A percentile compares a stretch with the other conserved stretches of the same genome.
These are phyloP conservation scores for Callorhinus ursinus DNA, from an alignment of 2,113 vertebrate genomes.

Conservation along the genomic window DNA sequence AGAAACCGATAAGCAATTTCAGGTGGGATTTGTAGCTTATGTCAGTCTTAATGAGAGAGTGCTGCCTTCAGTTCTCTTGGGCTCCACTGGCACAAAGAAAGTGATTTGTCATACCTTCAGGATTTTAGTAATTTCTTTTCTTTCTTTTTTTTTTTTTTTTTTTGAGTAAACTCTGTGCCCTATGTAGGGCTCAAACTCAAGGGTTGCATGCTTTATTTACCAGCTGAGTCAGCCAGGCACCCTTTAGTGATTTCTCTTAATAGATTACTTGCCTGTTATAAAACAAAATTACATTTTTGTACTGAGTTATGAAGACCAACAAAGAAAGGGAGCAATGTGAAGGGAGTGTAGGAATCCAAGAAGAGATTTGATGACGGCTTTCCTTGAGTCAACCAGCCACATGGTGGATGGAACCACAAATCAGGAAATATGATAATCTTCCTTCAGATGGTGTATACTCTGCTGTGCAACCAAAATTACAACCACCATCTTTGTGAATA, in stretches of 20 bases:
- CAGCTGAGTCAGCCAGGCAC: background rate
- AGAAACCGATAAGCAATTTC: constrained; percentile 93
- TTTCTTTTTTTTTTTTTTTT: background rate
- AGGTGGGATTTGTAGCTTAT: constrained; percentile 91
- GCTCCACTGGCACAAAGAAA: constrained; percentile 93
- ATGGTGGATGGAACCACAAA: constrained; percentile 93
- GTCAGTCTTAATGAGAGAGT: constrained; percentile 91
- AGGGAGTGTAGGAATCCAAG: constrained; percentile 91
- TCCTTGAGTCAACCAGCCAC: constrained; percentile 92
- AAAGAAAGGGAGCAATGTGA: constrained; percentile 94
- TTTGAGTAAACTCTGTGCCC: background rate
- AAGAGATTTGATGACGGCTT: constrained; percentile 93
- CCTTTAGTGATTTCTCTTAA: background rate
- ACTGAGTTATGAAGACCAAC: constrained; percentile 94
- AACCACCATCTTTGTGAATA: constrained; percentile 91
- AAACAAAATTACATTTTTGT: constrained; percentile 94
- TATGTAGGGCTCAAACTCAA: background rate
- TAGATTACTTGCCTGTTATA: constrained; percentile 73
- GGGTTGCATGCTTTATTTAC: background rate
- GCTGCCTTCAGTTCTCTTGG: constrained; percentile 90
- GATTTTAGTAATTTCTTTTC: background rate
- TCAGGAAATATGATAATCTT: constrained; percentile 91
- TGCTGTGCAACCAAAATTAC: constrained; percentile 90
- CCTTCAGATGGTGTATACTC: constrained; percentile 90
- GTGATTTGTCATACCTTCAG: constrained; percentile 92